phyloP scores from a whole-genome alignment of 2,888 invertebrate species.

The Heteromurus nitidus region DNA sequence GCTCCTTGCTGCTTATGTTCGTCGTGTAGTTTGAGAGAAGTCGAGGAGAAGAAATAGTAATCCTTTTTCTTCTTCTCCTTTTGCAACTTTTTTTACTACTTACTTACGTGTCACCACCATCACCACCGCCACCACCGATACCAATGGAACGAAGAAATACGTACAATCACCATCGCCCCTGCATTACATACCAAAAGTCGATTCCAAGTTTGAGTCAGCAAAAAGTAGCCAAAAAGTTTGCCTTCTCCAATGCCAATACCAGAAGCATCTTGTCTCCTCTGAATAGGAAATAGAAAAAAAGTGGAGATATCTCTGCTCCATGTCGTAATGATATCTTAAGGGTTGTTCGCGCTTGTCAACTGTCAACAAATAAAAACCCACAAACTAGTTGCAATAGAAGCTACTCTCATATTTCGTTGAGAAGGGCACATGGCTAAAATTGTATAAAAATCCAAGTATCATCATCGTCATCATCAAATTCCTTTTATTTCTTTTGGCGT shows the following conservation, averaged over 20 bases:
- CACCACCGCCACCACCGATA: background rate
- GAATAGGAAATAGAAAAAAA: constrained; percentile 24
- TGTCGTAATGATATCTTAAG: constrained; percentile 64
- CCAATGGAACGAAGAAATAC: background rate
- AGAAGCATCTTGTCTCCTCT: constrained; percentile 65
- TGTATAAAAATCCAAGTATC: no score
- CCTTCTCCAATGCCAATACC: constrained; percentile 56
- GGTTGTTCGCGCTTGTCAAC: constrained; percentile 66
- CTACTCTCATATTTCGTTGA: no score
- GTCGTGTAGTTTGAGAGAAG: constrained; percentile 34
- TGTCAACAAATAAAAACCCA: constrained; percentile 58
- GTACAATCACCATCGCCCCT: background rate
- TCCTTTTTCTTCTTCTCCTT: constrained; percentile 54
- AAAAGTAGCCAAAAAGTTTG: constrained; percentile 59
- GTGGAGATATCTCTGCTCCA: background rate
- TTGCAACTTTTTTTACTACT: constrained; percentile 42
- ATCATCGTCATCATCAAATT: no score
- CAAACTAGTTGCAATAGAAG: no score
- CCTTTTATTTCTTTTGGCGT: constrained; percentile 3
- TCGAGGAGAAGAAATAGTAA: constrained; percentile 60
- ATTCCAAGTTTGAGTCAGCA: constrained; percentile 53
- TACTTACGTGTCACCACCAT: constrained; percentile 58
- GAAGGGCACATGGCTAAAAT: no score
- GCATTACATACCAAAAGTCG: background rate
- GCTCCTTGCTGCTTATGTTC: no score